phyloP scores from a whole-genome alignment of 2,113 vertebrate genomes.

The Addax nasomaculatus region DNA sequence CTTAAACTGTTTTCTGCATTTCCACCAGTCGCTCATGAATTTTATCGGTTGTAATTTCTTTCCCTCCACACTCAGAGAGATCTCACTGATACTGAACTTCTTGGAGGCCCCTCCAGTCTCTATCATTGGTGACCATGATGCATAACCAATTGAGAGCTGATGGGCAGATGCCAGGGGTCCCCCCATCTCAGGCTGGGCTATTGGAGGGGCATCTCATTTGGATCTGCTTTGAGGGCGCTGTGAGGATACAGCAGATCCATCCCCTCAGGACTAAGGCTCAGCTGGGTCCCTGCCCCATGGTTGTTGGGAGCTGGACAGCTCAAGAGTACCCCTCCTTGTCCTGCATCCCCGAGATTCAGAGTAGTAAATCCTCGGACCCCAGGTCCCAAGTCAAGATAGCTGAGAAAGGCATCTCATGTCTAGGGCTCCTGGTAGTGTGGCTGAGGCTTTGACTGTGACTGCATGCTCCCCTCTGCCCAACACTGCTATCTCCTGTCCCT shows the following conservation, averaged over 20 bases:
- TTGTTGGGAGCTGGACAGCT: background rate
- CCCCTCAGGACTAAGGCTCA: too few species aligned
- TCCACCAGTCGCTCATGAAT: background rate
- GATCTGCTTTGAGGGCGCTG: too few species aligned
- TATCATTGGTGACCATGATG: background rate
- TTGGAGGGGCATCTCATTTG: accelerated
- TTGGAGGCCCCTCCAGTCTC: background rate
- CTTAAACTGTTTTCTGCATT: background rate
- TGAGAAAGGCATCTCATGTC: background rate
- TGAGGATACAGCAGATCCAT: too few species aligned
- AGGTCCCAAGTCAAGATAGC: background rate
- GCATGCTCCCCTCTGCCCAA: accelerated
- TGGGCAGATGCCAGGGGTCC: too few species aligned
- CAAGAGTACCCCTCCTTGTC: background rate
- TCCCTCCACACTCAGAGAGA: background rate
- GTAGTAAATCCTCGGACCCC: accelerated
- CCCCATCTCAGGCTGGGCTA: accelerated
- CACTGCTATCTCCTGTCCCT: background rate
- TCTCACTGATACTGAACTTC: background rate
- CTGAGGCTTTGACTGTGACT: background rate
- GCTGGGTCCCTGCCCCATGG: background rate
- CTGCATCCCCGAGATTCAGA: accelerated
- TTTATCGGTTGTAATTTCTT: background rate
- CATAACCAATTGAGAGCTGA: too few species aligned
- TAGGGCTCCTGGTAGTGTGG: accelerated